A percentile compares a stretch with the other conserved stretches of the same genome.
phyloP scores from a whole-genome alignment of 2,888 invertebrate species.

The Sphaerophoria taeniata region DNA sequence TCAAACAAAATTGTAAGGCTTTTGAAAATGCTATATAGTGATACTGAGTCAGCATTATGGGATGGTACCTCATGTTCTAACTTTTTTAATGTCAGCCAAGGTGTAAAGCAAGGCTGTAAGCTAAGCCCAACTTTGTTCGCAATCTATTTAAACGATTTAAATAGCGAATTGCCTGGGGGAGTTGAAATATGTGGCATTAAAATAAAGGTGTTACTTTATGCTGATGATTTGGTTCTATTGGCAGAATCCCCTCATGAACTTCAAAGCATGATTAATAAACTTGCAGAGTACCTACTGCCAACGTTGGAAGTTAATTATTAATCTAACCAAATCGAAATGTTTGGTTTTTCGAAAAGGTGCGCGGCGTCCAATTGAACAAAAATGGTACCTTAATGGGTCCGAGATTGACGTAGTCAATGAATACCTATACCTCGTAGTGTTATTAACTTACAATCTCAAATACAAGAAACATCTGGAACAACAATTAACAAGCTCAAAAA shows the following conservation, averaged over 20 bases:
- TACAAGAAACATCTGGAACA: background rate
- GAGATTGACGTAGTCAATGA: background rate
- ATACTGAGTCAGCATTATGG: no score
- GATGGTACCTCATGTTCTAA: no score
- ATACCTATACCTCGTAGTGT: background rate
- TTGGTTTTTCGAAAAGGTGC: constrained; percentile 3
- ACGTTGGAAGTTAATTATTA: background rate
- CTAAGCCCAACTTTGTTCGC: background rate
- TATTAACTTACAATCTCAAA: background rate
- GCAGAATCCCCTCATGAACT: constrained; percentile 3
- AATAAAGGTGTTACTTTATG: constrained; percentile 20
- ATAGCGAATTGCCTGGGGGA: background rate
- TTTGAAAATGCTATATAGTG: no score
- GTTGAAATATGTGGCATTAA: background rate
- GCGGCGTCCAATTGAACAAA: background rate
- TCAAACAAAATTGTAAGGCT: no score
- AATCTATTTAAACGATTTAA: constrained; percentile 9
- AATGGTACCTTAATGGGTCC: background rate
- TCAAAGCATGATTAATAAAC: background rate
- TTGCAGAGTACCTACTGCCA: background rate
- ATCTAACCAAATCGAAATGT: constrained; percentile 3
- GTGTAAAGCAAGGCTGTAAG: background rate
- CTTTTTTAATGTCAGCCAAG: background rate
- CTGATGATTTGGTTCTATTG: constrained; percentile 21
- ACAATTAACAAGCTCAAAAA: background rate